phyloP scores from a whole-genome alignment of 2,888 invertebrate species.

The Sylvicola cinctus region DNA sequence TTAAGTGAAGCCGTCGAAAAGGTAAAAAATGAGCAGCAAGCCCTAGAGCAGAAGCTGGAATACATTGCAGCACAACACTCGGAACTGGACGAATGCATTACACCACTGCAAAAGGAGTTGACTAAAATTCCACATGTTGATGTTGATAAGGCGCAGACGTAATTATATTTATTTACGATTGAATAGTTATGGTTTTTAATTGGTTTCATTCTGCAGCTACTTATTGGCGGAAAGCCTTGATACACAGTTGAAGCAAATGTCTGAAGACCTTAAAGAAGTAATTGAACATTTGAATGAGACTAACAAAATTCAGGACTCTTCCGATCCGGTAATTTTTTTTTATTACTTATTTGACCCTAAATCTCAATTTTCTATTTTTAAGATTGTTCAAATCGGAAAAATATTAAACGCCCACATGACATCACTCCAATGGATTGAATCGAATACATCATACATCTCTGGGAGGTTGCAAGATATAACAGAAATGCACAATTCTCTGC shows the following conservation, averaged over 20 bases:
- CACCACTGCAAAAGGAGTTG: constrained; percentile 67
- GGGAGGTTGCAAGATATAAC: constrained; percentile 64
- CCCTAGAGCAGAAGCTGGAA: constrained; percentile 80
- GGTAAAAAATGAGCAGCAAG: constrained; percentile 73
- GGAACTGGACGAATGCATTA: constrained; percentile 71
- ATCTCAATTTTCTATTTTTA: constrained; percentile 17
- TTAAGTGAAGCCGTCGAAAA: constrained; percentile 73
- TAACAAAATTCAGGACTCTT: constrained; percentile 59
- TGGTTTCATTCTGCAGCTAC: constrained; percentile 34
- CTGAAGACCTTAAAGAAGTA: constrained; percentile 84
- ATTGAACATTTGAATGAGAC: constrained; percentile 85
- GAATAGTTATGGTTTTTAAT: constrained; percentile 2
- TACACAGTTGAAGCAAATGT: constrained; percentile 83
- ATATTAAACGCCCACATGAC: constrained; percentile 94
- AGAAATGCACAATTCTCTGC: constrained; percentile 54
- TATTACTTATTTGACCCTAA: constrained; percentile 3
- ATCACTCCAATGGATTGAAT: constrained; percentile 86
- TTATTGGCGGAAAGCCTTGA: constrained; percentile 77
- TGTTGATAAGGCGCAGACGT: constrained; percentile 78
- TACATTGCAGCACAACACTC: constrained; percentile 83
- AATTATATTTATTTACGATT: constrained; percentile 15
- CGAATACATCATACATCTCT: constrained; percentile 55
- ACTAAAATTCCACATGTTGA: constrained; percentile 49
- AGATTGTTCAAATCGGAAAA: constrained; percentile 80
- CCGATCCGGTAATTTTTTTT: constrained; percentile 51